These are phyloP conservation scores for Emys orbicularis DNA, from an alignment of 2,797 vertebrate genomes.

Conservation along the genomic window DNA sequence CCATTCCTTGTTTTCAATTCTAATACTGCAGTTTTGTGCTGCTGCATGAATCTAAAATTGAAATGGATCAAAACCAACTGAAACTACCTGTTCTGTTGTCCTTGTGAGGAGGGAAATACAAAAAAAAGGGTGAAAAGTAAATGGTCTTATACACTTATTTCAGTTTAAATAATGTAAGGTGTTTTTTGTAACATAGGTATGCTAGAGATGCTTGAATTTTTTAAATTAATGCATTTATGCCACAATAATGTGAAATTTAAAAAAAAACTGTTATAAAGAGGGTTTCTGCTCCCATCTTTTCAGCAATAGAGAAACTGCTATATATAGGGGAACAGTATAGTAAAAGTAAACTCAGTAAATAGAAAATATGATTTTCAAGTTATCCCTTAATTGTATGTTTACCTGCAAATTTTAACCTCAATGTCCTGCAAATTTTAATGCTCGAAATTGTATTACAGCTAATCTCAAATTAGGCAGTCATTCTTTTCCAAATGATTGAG, in stretches of 20 bases:
- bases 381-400: too few relatives aligned
- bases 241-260: background rate
- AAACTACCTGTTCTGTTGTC: background rate
- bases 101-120: background rate
- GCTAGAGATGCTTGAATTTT: background rate
- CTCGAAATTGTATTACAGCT: background rate
- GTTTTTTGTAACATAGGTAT: background rate
- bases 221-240: background rate
- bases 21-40: background rate
- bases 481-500: background rate
- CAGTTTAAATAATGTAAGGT: background rate
- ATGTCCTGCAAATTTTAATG: background rate
- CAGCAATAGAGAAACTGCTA: background rate
- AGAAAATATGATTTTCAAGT: too few relatives aligned
- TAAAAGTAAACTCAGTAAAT: too few relatives aligned
- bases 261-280: background rate
- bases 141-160: background rate
- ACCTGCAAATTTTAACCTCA: too few relatives aligned
- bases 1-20: background rate
- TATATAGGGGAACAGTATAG: too few relatives aligned
- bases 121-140: background rate
- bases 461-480: background rate
- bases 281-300: background rate
- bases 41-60: background rate
- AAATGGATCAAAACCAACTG: background rate